A percentile compares a stretch with the other conserved stretches of the same genome.
Evolutionary conservation across 1,140 invertebrate species (phyloP).

Genomic region (Ips typographus): DNA sequence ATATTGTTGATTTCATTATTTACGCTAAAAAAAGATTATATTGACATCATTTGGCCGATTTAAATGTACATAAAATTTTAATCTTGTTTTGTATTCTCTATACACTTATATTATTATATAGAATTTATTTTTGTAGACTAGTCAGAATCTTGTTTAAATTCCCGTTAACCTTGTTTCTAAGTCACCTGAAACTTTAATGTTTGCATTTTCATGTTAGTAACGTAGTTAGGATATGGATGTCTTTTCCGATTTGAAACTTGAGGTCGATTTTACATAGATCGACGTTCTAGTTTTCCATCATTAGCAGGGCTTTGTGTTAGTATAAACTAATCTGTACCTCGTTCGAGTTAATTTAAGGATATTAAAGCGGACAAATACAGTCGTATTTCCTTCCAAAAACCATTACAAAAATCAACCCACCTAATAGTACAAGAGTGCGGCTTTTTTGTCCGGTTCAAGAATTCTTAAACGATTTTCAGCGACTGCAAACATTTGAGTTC

Average conservation of each 20-base stretch:
- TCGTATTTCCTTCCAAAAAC: slow-evolving; percentile 29
- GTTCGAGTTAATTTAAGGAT: slow-evolving; percentile 38
- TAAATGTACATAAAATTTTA: slow-evolving; percentile 31
- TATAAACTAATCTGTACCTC: slow-evolving; percentile 43
- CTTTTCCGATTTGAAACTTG: slow-evolving; percentile 26
- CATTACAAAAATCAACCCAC: slow-evolving; percentile 29
- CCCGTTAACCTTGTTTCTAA: slow-evolving; percentile 9
- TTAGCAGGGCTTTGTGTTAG: slow-evolving; percentile 35
- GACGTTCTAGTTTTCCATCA: slow-evolving; percentile 14
- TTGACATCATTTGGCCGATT: slow-evolving; percentile 1
- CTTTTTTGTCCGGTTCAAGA: slow-evolving; percentile 8
- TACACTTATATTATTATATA: slow-evolving; percentile 10
- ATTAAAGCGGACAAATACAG: slow-evolving; percentile 9
- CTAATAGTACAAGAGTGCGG: slow-evolving; percentile 34
- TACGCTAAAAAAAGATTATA: slow-evolving; percentile 12
- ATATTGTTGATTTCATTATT: slow-evolving; percentile 18
- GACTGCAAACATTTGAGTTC: slow-evolving; percentile 38
- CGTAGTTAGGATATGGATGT: slow-evolving; percentile 35
- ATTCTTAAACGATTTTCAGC: slow-evolving; percentile 36
- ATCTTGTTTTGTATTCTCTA: slow-evolving; percentile 28
- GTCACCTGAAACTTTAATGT: slow-evolving; percentile 29
- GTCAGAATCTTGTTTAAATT: slow-evolving; percentile 20
- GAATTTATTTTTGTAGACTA: slow-evolving; percentile 33
- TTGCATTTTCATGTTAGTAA: slow-evolving; percentile 35
- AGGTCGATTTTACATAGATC: slow-evolving; percentile 20